Evolutionary conservation across 1,140 invertebrate species (phyloP).

Genomic region (Wiebesia pumilae): DNA sequence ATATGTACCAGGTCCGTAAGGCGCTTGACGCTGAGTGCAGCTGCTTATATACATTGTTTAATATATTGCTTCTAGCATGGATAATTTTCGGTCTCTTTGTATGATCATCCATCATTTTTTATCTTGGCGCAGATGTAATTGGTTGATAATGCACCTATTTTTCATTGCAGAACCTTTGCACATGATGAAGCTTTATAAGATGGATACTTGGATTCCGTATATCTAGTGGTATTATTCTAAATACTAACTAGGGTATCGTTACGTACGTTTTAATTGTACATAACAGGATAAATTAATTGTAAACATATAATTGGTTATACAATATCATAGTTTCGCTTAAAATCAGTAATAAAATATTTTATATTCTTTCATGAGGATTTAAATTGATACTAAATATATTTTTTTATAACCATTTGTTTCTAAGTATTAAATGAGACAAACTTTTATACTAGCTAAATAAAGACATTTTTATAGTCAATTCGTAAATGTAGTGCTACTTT

Average conservation of each 20-base stretch:
- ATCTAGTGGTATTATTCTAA: too few species aligned
- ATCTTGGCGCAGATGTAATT: background rate
- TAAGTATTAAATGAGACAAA: background rate
- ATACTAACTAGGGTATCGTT: too few species aligned
- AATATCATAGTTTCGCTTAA: background rate
- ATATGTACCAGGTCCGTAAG: slow-evolving; percentile 33
- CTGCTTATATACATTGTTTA: slow-evolving; percentile 13
- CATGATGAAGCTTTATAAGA: too few species aligned
- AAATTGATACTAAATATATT: background rate
- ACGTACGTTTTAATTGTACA: too few species aligned
- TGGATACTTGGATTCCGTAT: too few species aligned
- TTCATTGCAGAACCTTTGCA: background rate
- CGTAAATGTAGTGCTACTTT: background rate
- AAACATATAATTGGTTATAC: too few species aligned
- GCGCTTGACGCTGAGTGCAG: background rate
- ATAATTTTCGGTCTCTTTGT: background rate
- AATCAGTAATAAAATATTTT: background rate
- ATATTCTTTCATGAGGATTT: background rate
- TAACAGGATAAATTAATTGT: too few species aligned
- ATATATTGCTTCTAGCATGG: background rate
- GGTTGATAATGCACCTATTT: background rate
- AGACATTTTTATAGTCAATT: background rate
- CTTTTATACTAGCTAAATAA: background rate
- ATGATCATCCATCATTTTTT: background rate
- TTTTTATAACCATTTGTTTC: background rate